A percentile compares a stretch with the other conserved stretches of the same genome.
phyloP scores from a whole-genome alignment of 1,140 invertebrate genomes.

The Drosophila insularis region DNA sequence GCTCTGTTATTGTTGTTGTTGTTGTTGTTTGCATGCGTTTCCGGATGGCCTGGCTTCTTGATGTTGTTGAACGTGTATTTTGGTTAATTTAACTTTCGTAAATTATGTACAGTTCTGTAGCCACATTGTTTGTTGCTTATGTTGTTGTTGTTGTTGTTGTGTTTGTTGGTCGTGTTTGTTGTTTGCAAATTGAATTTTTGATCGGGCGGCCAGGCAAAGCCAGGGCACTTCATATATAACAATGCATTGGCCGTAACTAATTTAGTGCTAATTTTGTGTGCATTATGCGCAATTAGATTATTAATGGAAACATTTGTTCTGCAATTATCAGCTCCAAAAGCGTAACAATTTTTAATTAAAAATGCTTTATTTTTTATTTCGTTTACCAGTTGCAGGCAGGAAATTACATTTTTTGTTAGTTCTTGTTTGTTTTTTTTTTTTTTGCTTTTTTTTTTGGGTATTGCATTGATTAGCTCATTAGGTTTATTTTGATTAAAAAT shows the following conservation, averaged over 20 bases:
- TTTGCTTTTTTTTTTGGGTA: not conserved
- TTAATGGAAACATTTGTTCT: constrained; percentile 77
- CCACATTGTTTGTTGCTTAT: constrained; percentile 34
- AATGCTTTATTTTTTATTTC: constrained; percentile 38
- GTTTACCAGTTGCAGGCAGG: constrained; percentile 22
- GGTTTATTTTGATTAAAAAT: constrained; percentile 67
- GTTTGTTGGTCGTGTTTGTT: constrained; percentile 24
- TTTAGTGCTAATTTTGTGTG: constrained; percentile 77
- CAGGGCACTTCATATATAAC: constrained; percentile 27
- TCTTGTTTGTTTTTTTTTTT: not conserved
- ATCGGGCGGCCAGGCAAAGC: constrained; percentile 5
- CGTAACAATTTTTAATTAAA: constrained; percentile 66
- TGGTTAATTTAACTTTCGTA: constrained; percentile 79
- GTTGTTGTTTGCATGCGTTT: constrained; percentile 35
- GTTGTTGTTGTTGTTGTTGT: not conserved
- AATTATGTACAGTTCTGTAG: constrained; percentile 60
- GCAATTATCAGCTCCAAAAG: constrained; percentile 63
- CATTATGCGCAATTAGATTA: constrained; percentile 79
- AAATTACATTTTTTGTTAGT: constrained; percentile 61
- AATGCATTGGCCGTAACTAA: constrained; percentile 67
- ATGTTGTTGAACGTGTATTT: constrained; percentile 69
- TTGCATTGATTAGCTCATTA: constrained; percentile 73
- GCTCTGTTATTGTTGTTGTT: constrained; percentile 21
- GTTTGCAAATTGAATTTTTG: constrained; percentile 67
- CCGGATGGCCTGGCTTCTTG: constrained; percentile 48